Conservation (phyloP, 35 echinoderm and acorn worm genomes). For the Diadema setosum region DNA sequence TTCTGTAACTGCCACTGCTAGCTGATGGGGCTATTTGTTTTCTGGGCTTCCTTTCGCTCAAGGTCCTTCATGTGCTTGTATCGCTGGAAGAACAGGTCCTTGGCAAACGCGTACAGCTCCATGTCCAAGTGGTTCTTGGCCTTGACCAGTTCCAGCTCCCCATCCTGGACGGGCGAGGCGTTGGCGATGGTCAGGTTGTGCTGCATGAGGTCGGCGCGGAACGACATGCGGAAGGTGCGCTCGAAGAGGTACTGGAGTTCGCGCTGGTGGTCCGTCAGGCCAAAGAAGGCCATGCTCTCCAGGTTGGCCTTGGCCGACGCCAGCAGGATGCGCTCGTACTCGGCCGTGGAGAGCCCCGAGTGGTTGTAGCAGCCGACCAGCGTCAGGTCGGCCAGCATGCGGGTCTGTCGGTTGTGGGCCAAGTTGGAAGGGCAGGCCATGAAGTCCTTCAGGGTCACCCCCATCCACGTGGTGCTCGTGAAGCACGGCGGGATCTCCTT, state of each 20-base stretch:
- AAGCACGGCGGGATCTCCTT: conserved; percentile 68
- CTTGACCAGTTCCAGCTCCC: conserved; percentile 6
- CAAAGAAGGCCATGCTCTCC: conserved; percentile 75
- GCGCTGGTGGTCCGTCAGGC: conserved; percentile 74
- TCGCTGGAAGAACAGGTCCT: conserved; percentile 67
- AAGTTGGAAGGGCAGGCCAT: conserved; percentile 78
- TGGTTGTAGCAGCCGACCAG: conserved; percentile 84
- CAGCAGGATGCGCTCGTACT: conserved; percentile 63
- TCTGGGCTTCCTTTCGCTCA: neutral
- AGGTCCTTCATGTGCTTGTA: neutral
- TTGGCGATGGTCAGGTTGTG: conserved; percentile 61
- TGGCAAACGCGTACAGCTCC: conserved; percentile 77
- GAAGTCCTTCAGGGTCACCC: conserved; percentile 78
- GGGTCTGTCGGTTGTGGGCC: conserved; percentile 79
- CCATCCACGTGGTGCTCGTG: conserved; percentile 51
- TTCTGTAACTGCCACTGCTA: neutral
- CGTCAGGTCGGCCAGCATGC: conserved; percentile 89
- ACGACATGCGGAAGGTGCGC: conserved; percentile 75
- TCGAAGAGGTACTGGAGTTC: conserved; percentile 93
- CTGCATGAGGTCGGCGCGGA: conserved; percentile 59
- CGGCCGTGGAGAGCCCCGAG: conserved; percentile 36
- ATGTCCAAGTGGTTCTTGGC: conserved; percentile 52
- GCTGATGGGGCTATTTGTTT: neutral
- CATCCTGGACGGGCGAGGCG: neutral
- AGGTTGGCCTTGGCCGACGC: conserved; percentile 84